A percentile compares a stretch with the other conserved stretches of the same genome.
These are phyloP conservation scores for Ochropleura leucogaster DNA, from an alignment of 2,888 invertebrate genomes.

Conservation along the genomic window DNA sequence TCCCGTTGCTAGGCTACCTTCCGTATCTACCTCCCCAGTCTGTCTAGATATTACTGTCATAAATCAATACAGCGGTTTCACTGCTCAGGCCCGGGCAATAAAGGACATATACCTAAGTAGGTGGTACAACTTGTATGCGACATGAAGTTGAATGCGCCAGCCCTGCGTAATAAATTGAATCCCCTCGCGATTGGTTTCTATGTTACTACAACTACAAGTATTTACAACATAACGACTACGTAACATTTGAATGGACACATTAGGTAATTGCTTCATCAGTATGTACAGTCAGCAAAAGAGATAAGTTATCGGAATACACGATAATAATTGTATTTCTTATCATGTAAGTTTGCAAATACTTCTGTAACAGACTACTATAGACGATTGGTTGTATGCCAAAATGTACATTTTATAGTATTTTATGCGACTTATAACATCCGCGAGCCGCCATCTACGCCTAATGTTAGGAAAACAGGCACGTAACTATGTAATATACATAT, in stretches of 20 bases:
- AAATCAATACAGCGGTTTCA: constrained; percentile 24
- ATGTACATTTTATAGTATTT: too few relatives aligned
- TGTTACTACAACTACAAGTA: not conserved
- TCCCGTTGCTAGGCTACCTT: not conserved
- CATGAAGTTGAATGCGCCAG: not conserved
- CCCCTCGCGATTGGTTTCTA: not conserved
- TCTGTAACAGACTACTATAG: too few relatives aligned
- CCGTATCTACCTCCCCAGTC: not conserved
- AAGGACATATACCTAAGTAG: not conserved
- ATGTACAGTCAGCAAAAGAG: too few relatives aligned
- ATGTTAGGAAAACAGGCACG: too few relatives aligned
- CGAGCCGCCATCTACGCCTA: too few relatives aligned
- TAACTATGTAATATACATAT: too few relatives aligned
- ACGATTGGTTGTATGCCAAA: too few relatives aligned
- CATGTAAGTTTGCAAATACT: too few relatives aligned
- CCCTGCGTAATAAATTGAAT: not conserved
- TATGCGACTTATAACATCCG: too few relatives aligned
- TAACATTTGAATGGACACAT: constrained; percentile 5
- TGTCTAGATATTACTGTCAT: constrained; percentile 6
- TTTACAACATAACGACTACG: not conserved
- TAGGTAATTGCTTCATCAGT: constrained; percentile 16
- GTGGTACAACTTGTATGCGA: not conserved
- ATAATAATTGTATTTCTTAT: too few relatives aligned
- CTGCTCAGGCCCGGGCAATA: not conserved
- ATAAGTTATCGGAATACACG: too few relatives aligned